phyloP scores from a whole-genome alignment of 2,888 invertebrate species.

The Molanna angustata region DNA sequence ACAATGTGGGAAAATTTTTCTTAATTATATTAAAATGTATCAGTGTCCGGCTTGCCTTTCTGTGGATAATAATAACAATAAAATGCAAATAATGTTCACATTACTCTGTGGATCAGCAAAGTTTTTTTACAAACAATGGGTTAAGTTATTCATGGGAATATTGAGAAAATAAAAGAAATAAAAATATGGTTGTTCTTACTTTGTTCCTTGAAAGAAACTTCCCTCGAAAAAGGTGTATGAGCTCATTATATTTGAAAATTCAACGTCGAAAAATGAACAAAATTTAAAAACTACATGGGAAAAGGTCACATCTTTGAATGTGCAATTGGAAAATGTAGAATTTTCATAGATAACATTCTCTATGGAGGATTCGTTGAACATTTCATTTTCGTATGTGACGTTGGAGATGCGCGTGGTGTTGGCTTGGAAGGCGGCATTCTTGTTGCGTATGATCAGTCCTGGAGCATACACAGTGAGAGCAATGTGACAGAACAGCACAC shows the following conservation, averaged over 20 bases:
- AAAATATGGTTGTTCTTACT: conserved; percentile 44
- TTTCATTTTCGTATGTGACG: conserved; percentile 41
- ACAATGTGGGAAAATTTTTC: too few relatives aligned
- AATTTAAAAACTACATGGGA: conserved; percentile 70
- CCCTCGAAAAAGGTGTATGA: conserved; percentile 65
- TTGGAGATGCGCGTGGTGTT: conserved; percentile 37
- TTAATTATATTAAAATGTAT: too few relatives aligned
- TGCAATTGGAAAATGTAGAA: conserved; percentile 60
- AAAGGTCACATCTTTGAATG: conserved; percentile 65
- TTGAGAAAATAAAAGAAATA: not conserved
- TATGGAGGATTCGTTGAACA: conserved; percentile 57
- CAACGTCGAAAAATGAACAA: conserved; percentile 66
- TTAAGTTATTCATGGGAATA: not conserved
- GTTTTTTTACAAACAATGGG: too few relatives aligned
- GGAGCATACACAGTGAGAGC: conserved; percentile 57
- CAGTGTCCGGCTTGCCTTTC: too few relatives aligned
- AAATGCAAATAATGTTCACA: too few relatives aligned
- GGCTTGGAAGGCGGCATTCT: conserved; percentile 34
- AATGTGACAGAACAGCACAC: conserved; percentile 51
- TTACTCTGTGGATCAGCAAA: too few relatives aligned
- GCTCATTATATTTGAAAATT: conserved; percentile 69
- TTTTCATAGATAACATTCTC: conserved; percentile 63
- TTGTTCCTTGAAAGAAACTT: conserved; percentile 60
- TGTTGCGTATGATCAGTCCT: conserved; percentile 44
- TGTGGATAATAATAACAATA: too few relatives aligned